These are phyloP conservation scores for Choloepus hoffmanni DNA, from an alignment of 2,113 vertebrate species.

Conservation along the genomic window DNA sequence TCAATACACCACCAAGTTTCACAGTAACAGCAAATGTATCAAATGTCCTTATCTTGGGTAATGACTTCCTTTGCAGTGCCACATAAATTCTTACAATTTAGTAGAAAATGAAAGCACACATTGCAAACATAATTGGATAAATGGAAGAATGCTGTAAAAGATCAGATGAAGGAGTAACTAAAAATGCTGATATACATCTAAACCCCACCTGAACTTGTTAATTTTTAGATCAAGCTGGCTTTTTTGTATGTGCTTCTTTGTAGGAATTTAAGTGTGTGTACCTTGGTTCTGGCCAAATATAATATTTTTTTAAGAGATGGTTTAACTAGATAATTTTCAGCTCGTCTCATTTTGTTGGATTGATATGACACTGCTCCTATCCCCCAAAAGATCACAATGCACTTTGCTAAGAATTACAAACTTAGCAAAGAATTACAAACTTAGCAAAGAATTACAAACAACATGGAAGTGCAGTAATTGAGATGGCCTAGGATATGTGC, in stretches of 20 bases:
- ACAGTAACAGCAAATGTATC: conserved; percentile 43
- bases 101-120: conserved; percentile 57
- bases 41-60: background rate
- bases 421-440: background rate
- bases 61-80: conserved; percentile 42
- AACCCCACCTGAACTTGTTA: conserved; percentile 3
- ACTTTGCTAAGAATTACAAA: no score
- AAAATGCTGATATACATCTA: background rate
- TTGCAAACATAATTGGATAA: conserved; percentile 17
- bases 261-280: conserved; percentile 40
- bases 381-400: background rate
- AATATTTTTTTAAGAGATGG: conserved; percentile 65
- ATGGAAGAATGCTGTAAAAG: background rate
- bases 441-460: conserved; percentile 27
- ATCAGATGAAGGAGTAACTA: background rate
- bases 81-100: conserved; percentile 39
- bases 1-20: background rate
- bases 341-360: background rate
- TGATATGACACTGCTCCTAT: background rate
- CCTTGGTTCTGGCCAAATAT: conserved; percentile 66
- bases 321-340: conserved; percentile 58
- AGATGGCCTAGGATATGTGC: background rate
- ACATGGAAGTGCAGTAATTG: background rate
- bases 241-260: conserved; percentile 28
- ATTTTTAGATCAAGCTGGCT: conserved; percentile 27